phyloP scores from a whole-genome alignment of 2,888 invertebrate species.

The Lydus trimaculatus region DNA sequence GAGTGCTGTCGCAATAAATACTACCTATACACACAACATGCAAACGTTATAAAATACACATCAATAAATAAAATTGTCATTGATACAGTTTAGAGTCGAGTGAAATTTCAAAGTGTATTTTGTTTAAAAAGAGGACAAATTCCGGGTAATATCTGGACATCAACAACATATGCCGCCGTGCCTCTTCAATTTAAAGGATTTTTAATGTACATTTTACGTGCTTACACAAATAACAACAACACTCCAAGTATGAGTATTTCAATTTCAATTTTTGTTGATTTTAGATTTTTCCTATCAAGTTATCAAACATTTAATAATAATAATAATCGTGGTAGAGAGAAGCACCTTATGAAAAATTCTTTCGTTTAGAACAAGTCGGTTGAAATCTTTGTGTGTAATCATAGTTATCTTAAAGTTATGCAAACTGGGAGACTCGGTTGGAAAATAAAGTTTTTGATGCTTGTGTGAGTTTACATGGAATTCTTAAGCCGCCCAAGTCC shows the following conservation, averaged over 20 bases:
- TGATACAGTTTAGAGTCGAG: background rate
- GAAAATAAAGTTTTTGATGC: constrained; percentile 16
- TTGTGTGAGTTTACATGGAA: constrained; percentile 3
- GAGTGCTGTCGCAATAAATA: constrained; percentile 27
- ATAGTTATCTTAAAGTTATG: constrained; percentile 1
- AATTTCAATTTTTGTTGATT: too few species aligned
- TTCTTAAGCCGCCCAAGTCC: constrained; percentile 17
- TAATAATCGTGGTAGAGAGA: too few species aligned
- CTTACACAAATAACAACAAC: constrained; percentile 22
- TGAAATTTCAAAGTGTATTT: background rate
- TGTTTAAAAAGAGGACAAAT: constrained; percentile 18
- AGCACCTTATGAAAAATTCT: too few species aligned
- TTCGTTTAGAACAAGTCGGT: background rate
- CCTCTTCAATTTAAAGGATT: constrained; percentile 21
- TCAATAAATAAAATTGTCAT: background rate
- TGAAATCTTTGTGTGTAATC: background rate
- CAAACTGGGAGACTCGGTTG: constrained; percentile 1
- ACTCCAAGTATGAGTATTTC: background rate
- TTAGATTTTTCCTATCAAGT: too few species aligned
- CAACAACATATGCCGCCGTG: constrained; percentile 29
- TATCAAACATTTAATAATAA: too few species aligned
- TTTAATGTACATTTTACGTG: constrained; percentile 31
- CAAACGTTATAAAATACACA: background rate
- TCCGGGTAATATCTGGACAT: constrained; percentile 20
- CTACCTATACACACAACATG: too few species aligned